Conservation (phyloP, 2,888 invertebrate genomes). For the Zelleria hepariella region DNA sequence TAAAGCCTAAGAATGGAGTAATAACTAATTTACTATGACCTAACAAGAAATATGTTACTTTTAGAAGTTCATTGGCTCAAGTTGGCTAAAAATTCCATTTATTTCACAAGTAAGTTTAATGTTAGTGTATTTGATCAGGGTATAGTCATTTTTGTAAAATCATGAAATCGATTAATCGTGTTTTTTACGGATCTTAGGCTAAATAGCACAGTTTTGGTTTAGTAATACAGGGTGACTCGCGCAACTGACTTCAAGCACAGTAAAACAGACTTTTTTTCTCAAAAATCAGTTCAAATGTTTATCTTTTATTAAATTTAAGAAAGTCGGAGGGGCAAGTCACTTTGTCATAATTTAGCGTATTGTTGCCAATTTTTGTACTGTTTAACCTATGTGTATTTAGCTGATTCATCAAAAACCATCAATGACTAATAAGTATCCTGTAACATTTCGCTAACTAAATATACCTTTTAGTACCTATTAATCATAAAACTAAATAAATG, state of each 20-base stretch:
- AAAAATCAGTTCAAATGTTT: no score
- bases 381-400: no score
- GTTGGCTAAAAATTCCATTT: conserved; percentile 5
- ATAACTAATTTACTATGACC: not conserved
- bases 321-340: no score
- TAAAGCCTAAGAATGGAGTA: not conserved
- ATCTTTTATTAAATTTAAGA: no score
- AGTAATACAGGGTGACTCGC: not conserved
- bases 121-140: conserved; percentile 31
- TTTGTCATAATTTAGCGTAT: no score
- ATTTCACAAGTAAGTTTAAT: conserved; percentile 1
- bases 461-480: conserved; percentile 13
- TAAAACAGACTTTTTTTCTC: no score
- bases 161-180: not conserved
- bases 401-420: conserved; percentile 26
- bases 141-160: conserved; percentile 26
- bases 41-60: not conserved
- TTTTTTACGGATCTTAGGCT: not conserved
- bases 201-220: not conserved
- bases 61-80: not conserved
- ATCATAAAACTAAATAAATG: conserved; percentile 20
- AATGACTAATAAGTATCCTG: conserved; percentile 7
- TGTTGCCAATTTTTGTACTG: no score
- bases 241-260: no score
- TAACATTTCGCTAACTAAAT: conserved; percentile 11